Conservation (phyloP, 2,113 vertebrate species). For the Tautogolabrus adspersus region DNA sequence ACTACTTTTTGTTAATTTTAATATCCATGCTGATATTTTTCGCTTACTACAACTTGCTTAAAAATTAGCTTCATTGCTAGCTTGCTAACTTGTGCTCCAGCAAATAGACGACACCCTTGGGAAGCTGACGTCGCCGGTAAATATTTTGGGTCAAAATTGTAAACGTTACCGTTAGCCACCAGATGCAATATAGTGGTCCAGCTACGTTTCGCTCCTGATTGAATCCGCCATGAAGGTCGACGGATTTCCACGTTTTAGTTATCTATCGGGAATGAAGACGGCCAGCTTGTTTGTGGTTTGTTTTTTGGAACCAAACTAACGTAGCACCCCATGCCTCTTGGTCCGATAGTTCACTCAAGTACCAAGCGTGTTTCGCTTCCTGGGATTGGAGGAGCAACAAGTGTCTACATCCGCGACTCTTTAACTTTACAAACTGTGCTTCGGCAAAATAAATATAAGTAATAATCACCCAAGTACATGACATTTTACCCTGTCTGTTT, state of each 20-base stretch:
- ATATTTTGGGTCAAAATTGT: slow-evolving; percentile 44
- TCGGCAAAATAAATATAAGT: fast-evolving
- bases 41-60: neutral
- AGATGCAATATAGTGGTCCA: slow-evolving; percentile 28
- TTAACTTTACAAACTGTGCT: neutral
- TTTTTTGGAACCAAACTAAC: slow-evolving; percentile 24
- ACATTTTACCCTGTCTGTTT: fast-evolving
- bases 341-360: slow-evolving; percentile 62
- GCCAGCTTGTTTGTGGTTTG: slow-evolving; percentile 21
- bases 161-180: slow-evolving; percentile 66
- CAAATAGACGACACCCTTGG: slow-evolving; percentile 70
- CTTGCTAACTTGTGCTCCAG: slow-evolving; percentile 63
- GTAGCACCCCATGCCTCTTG: slow-evolving; percentile 57
- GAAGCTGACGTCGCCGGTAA: slow-evolving; percentile 72
- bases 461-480: fast-evolving
- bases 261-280: neutral
- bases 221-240: slow-evolving; percentile 8
- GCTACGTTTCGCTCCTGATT: neutral
- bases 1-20: neutral
- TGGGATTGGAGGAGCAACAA: slow-evolving; percentile 80
- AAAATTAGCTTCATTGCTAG: slow-evolving; percentile 32
- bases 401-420: slow-evolving; percentile 84
- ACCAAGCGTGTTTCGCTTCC: slow-evolving; percentile 88
- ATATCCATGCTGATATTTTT: neutral
- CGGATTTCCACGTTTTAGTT: neutral